Evolutionary conservation across 2,113 vertebrate species (phyloP).

Genomic region (Spheniscus mendiculus): DNA sequence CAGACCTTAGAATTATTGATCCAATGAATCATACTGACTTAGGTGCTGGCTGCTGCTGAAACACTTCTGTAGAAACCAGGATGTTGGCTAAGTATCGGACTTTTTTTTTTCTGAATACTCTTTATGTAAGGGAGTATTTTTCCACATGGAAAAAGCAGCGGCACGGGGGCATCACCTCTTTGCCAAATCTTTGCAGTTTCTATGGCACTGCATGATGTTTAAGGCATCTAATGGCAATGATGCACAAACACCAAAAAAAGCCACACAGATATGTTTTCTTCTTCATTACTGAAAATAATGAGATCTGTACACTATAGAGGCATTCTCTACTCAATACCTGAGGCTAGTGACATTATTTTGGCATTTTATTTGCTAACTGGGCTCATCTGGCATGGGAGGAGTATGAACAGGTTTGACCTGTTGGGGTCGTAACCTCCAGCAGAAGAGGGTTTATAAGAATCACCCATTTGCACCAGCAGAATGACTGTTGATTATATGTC

Average conservation of each 20-base stretch:
- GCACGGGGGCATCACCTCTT: rapidly evolving
- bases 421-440: neutral
- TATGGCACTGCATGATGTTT: neutral
- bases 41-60: constrained; percentile 20
- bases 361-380: neutral
- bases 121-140: neutral
- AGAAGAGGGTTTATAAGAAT: neutral
- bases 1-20: constrained; percentile 67
- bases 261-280: neutral
- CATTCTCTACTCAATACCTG: neutral
- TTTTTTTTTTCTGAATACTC: neutral
- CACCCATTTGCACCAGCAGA: neutral
- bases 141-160: neutral
- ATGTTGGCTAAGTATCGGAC: neutral
- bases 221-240: no score
- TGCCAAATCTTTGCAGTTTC: neutral
- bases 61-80: neutral
- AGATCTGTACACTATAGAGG: rapidly evolving
- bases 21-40: constrained; percentile 67
- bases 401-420: neutral
- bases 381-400: neutral
- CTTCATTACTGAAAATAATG: neutral
- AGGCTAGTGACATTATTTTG: neutral
- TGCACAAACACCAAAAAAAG: neutral
- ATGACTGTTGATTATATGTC: neutral